These are phyloP conservation scores for Ophraella communa DNA, from an alignment of 2,888 invertebrate species.

Conservation along the genomic window DNA sequence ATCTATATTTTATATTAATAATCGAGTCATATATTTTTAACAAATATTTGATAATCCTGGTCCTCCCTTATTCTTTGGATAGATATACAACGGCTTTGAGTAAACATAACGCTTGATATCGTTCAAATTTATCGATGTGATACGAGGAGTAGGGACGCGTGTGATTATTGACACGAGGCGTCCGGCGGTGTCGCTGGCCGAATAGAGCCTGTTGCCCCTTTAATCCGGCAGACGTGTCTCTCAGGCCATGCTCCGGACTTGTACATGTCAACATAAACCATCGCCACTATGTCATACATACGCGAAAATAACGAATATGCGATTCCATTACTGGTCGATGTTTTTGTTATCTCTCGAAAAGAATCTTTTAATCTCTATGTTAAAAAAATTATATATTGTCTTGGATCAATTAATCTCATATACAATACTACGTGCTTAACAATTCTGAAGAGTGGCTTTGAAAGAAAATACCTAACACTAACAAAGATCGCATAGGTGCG, in stretches of 20 bases:
- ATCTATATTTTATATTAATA: no score
- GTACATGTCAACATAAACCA: conserved; percentile 54
- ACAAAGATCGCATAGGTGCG: no score
- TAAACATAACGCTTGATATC: conserved; percentile 1
- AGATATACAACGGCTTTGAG: no score
- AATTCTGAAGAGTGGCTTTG: no score
- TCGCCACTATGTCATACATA: conserved; percentile 51
- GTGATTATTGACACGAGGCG: conserved; percentile 50
- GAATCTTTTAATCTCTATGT: not conserved
- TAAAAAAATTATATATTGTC: not conserved
- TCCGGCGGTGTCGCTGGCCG: conserved; percentile 41
- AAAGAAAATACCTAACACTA: no score
- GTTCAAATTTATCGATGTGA: conserved; percentile 1
- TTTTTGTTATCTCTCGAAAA: not conserved
- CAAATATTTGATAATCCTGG: no score
- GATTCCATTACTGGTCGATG: not conserved
- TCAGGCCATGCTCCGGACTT: conserved; percentile 54
- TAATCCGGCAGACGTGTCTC: conserved; percentile 57
- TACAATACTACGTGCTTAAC: no score
- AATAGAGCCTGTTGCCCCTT: conserved; percentile 46
- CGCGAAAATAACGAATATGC: not conserved
- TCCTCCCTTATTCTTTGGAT: no score
- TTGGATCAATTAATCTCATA: no score
- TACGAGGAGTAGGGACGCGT: conserved; percentile 46
- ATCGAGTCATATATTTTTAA: no score